These are phyloP conservation scores for Subanguina moxae DNA, from an alignment of 1,140 invertebrate species.

Conservation along the genomic window DNA sequence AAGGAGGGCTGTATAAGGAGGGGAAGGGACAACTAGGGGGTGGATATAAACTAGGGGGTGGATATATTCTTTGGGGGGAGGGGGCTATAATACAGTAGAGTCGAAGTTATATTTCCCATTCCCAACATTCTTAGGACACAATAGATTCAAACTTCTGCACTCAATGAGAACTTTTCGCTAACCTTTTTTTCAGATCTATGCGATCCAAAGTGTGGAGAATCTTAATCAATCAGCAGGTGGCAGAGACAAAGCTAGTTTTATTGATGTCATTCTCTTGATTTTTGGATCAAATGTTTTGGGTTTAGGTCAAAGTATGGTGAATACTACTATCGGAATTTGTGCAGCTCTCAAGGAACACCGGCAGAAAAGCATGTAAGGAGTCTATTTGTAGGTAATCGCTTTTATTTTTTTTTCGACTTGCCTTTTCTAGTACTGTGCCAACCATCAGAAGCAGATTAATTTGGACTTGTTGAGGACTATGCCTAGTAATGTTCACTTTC, in stretches of 20 bases:
- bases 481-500: conserved; percentile 64
- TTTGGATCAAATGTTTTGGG: no score
- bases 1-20: no score
- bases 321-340: conserved; percentile 63
- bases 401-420: no score
- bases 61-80: no score
- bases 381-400: conserved; percentile 6
- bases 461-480: conserved; percentile 64
- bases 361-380: conserved; percentile 60
- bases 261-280: no score
- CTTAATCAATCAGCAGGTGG: conserved; percentile 61
- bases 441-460: conserved; percentile 63
- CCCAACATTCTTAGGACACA: no score
- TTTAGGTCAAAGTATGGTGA: conserved; percentile 60
- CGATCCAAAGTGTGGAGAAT: conserved; percentile 62
- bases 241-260: conserved; percentile 57
- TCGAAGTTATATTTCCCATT: no score
- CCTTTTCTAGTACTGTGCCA: conserved; percentile 59
- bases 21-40: no score
- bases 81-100: no score
- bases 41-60: no score
- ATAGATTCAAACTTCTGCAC: no score
- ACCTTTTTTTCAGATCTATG: conserved; percentile 58
- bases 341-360: conserved; percentile 59
- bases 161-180: no score